phyloP scores from a whole-genome alignment of 2,797 vertebrate species.

The Danio tinwini region DNA sequence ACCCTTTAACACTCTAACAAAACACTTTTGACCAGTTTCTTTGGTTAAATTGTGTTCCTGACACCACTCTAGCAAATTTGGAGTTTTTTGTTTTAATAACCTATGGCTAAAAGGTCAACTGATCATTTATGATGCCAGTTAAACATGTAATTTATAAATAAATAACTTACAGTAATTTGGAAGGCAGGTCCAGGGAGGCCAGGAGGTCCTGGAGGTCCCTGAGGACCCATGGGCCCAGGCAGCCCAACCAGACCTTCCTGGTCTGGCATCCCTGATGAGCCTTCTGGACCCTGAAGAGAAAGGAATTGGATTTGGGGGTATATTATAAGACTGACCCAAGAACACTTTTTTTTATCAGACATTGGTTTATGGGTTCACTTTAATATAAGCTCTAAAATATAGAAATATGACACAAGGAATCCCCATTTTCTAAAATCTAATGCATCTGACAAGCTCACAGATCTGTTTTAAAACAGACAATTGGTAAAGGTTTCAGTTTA shows the following conservation, averaged over 20 bases:
- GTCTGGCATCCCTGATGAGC: conserved; percentile 77
- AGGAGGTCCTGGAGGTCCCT: conserved; percentile 71
- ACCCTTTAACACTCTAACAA: too few species aligned
- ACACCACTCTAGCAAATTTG: too few species aligned
- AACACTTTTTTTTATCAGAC: background rate
- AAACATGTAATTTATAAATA: too few species aligned
- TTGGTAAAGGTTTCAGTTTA: background rate
- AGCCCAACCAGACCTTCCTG: conserved; percentile 85
- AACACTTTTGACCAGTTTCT: too few species aligned
- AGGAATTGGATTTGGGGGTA: background rate
- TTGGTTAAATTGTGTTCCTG: too few species aligned
- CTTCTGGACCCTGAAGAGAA: conserved; percentile 72
- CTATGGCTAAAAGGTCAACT: too few species aligned
- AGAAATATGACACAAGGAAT: background rate
- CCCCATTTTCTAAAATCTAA: background rate
- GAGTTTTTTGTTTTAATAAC: too few species aligned
- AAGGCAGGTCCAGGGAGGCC: conserved; percentile 78
- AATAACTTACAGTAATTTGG: conserved; percentile 24
- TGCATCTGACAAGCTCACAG: background rate
- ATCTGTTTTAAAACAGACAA: background rate
- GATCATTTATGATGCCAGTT: too few species aligned
- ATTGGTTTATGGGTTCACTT: background rate
- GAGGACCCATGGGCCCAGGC: conserved; percentile 85
- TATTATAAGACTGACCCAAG: background rate
- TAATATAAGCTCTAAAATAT: background rate